Evolutionary conservation across 2,113 vertebrate species (phyloP).

Genomic region (Zootoca vivipara): DNA sequence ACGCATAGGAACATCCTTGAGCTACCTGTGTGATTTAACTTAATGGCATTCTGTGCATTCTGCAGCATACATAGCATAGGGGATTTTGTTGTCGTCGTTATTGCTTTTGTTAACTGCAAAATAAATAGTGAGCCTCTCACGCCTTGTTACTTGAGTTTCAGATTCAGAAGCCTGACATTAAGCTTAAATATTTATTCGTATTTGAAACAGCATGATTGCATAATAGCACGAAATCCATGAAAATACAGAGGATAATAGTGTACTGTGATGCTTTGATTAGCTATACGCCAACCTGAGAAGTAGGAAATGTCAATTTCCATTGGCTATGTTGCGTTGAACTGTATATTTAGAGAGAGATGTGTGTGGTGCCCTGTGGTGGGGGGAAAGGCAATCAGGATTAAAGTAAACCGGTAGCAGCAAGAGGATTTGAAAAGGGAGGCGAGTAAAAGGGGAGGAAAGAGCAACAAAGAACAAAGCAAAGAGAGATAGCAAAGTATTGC

Average conservation of each 20-base stretch:
- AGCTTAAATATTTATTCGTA: slow-evolving; percentile 52
- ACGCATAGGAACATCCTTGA: background rate
- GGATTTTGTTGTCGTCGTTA: background rate
- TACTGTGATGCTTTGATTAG: slow-evolving; percentile 55
- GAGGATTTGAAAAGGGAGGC: background rate
- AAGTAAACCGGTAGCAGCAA: slow-evolving; percentile 13
- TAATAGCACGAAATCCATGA: slow-evolving; percentile 45
- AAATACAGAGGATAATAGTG: slow-evolving; percentile 51
- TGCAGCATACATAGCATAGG: background rate
- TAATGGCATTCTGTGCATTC: background rate
- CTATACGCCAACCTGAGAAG: slow-evolving; percentile 31
- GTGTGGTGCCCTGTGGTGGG: slow-evolving; percentile 30
- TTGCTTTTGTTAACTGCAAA: background rate
- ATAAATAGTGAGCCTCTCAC: fast-evolving
- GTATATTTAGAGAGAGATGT: slow-evolving; percentile 14
- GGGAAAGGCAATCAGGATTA: slow-evolving; percentile 26
- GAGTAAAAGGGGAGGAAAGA: background rate
- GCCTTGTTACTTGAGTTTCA: slow-evolving; percentile 42
- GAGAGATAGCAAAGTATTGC: background rate
- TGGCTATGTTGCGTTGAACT: slow-evolving; percentile 23
- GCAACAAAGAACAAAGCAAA: background rate
- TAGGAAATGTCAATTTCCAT: slow-evolving; percentile 49
- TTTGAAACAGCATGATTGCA: slow-evolving; percentile 48
- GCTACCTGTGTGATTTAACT: background rate
- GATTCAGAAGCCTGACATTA: slow-evolving; percentile 51